These are phyloP conservation scores for Procambarus virginalis DNA, from an alignment of 1,140 invertebrate species.

Conservation along the genomic window DNA sequence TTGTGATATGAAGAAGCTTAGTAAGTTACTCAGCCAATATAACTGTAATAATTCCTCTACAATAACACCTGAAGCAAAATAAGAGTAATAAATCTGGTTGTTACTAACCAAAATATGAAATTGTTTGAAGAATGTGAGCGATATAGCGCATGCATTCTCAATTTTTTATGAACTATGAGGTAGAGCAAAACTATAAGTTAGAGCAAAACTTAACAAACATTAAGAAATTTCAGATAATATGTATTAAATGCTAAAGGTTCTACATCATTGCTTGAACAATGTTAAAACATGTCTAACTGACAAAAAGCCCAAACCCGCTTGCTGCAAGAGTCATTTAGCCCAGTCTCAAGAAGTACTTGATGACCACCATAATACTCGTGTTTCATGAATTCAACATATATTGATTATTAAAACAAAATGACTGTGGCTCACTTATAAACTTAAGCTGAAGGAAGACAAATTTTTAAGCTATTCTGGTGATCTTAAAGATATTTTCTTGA, in stretches of 20 bases:
- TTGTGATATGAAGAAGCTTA: background rate
- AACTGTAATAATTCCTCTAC: background rate
- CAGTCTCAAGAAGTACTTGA: background rate
- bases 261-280: background rate
- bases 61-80: background rate
- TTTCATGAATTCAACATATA: background rate
- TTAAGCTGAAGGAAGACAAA: background rate
- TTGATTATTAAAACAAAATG: background rate
- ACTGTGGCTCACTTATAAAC: background rate
- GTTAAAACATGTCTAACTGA: background rate
- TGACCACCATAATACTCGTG: background rate
- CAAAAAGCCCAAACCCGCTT: conserved; percentile 7
- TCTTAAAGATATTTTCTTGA: background rate
- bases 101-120: background rate
- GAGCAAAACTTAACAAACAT: background rate
- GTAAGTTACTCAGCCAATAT: background rate
- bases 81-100: background rate
- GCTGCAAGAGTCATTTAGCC: background rate
- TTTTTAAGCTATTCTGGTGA: background rate
- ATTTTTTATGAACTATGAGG: background rate
- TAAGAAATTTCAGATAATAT: background rate
- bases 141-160: background rate
- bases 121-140: background rate
- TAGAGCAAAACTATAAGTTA: background rate
- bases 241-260: background rate